These are phyloP conservation scores for Tenebrosternarchus preto DNA, from an alignment of 2,113 vertebrate species.

Conservation along the genomic window DNA sequence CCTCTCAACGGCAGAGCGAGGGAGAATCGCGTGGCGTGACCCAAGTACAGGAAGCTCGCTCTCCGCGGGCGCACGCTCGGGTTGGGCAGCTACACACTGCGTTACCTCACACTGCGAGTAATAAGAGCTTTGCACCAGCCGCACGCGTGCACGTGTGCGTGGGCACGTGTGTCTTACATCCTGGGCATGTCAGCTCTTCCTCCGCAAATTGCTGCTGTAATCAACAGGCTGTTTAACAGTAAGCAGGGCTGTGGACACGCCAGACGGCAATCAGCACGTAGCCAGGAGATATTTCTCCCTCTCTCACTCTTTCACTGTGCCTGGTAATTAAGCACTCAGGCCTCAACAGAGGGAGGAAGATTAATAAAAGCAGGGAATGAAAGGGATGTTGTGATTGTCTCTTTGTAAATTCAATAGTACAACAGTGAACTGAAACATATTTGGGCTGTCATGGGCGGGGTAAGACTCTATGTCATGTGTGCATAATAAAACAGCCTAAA, in stretches of 20 bases:
- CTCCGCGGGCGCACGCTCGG: slow-evolving; percentile 33
- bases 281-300: slow-evolving; percentile 19
- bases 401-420: too few relatives aligned
- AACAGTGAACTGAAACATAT: too few relatives aligned
- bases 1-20: slow-evolving; percentile 2
- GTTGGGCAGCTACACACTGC: slow-evolving; percentile 11
- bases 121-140: slow-evolving; percentile 23
- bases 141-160: slow-evolving; percentile 16
- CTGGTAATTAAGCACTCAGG: slow-evolving; percentile 36
- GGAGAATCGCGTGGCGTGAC: slow-evolving; percentile 26
- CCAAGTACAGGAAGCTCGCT: slow-evolving; percentile 8
- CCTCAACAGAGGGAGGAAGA: slow-evolving; percentile 15
- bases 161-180: slow-evolving; percentile 35
- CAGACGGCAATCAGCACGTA: slow-evolving; percentile 39
- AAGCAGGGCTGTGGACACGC: slow-evolving; percentile 39
- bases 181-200: slow-evolving; percentile 41
- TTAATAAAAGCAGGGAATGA: not conserved
- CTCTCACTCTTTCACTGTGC: slow-evolving; percentile 10
- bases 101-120: slow-evolving; percentile 29
- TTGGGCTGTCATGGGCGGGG: too few relatives aligned
- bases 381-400: not conserved
- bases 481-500: too few relatives aligned
- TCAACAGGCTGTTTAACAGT: slow-evolving; percentile 51
- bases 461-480: too few relatives aligned
- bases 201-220: slow-evolving; percentile 43